These are phyloP conservation scores for Nomada ferruginata DNA, from an alignment of 2,888 invertebrate species.

Conservation along the genomic window DNA sequence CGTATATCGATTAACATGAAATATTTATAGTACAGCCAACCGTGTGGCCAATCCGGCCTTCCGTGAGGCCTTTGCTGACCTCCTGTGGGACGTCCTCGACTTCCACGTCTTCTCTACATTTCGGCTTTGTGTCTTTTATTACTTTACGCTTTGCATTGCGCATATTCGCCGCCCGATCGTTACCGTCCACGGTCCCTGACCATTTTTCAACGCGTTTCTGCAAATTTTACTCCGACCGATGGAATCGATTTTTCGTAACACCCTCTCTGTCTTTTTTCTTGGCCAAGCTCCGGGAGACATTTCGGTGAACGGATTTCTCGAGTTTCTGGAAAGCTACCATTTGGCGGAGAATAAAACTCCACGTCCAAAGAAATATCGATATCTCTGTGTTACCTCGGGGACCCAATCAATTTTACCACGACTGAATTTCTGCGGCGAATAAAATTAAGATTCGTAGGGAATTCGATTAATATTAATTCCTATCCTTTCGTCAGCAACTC, in stretches of 20 bases:
- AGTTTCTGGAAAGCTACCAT: too few species aligned
- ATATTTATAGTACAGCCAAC: conserved; percentile 74
- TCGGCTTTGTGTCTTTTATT: conserved; percentile 20
- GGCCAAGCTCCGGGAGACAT: too few species aligned
- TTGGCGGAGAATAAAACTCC: too few species aligned
- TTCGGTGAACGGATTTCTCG: too few species aligned
- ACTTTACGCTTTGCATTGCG: conserved; percentile 19
- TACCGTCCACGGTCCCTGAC: background rate
- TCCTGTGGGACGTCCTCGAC: conserved; percentile 58
- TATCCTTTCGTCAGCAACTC: background rate
- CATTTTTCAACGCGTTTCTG: conserved; percentile 20
- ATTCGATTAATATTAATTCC: background rate
- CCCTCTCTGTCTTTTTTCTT: background rate
- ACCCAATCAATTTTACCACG: too few species aligned
- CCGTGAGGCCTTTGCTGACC: conserved; percentile 60
- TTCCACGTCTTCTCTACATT: conserved; percentile 35
- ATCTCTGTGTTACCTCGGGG: too few species aligned
- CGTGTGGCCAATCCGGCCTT: conserved; percentile 67
- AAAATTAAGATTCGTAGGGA: too few species aligned
- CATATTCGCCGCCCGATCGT: conserved; percentile 21
- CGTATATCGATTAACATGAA: conserved; percentile 77
- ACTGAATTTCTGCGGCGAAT: too few species aligned
- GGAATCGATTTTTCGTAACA: background rate
- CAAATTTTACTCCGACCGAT: conserved; percentile 8
- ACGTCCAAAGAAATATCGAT: too few species aligned